A percentile compares a stretch with the other conserved stretches of the same genome.
Conservation (phyloP, 2,797 vertebrate genomes). For the Enteromius unitaeniatus region DNA sequence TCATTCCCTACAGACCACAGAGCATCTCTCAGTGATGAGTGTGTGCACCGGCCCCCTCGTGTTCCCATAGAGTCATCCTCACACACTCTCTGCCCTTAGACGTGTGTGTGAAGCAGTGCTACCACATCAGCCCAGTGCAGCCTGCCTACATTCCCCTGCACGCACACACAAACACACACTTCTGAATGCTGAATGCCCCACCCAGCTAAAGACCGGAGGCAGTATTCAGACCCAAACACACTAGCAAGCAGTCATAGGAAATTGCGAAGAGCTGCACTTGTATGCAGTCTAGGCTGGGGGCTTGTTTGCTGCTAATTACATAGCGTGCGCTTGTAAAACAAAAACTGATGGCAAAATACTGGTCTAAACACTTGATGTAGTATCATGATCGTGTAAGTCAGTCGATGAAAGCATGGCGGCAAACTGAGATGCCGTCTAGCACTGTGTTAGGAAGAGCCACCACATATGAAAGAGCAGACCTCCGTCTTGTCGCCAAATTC, state of each 20-base stretch:
- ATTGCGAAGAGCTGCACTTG: too few species aligned
- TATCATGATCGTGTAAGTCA: constrained; percentile 18
- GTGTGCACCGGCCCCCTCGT: constrained; percentile 20
- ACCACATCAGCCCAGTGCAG: constrained; percentile 42
- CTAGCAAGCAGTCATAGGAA: constrained; percentile 17
- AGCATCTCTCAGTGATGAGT: constrained; percentile 43
- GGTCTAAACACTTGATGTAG: neutral
- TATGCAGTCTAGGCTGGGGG: neutral
- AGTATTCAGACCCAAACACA: constrained; percentile 34
- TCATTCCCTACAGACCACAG: constrained; percentile 47
- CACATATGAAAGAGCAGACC: constrained; percentile 11
- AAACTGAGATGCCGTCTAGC: constrained; percentile 35
- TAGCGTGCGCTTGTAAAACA: neutral
- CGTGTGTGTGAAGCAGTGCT: constrained; percentile 46
- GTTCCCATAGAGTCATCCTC: constrained; percentile 48
- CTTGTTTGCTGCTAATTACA: neutral
- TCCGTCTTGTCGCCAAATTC: constrained; percentile 41
- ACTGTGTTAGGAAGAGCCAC: constrained; percentile 11
- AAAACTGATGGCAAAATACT: neutral
- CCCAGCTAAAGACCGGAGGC: constrained; percentile 44
- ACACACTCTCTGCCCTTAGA: constrained; percentile 33
- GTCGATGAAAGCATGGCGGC: constrained; percentile 10
- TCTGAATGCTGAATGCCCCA: constrained; percentile 36
- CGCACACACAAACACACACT: constrained; percentile 44
- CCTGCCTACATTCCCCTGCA: constrained; percentile 62